phyloP scores from a whole-genome alignment of 2,113 vertebrate genomes.

The Ivindomyrus marchei region DNA sequence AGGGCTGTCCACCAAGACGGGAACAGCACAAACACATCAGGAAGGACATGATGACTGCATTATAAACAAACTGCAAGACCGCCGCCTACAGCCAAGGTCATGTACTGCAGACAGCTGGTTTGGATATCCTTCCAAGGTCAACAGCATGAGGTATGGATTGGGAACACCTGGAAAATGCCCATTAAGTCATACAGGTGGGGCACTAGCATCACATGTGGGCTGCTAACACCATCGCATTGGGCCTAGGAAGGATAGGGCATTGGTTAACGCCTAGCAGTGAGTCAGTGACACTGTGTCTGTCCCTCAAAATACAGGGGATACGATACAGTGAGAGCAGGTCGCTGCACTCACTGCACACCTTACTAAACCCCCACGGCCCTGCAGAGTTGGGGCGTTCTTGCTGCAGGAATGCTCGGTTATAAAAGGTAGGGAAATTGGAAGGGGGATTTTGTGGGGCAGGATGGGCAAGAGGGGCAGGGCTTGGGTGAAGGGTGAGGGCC shows the following conservation, averaged over 20 bases:
- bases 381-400: neutral
- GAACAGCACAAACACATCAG: neutral
- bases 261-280: neutral
- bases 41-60: neutral
- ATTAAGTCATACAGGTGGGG: slow-evolving; percentile 1
- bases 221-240: neutral
- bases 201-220: neutral
- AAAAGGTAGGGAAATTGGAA: neutral
- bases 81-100: neutral
- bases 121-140: neutral
- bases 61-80: neutral
- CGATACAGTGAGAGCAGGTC: neutral
- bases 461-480: neutral
- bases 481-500: neutral
- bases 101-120: neutral
- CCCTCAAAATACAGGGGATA: neutral
- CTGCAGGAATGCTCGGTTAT: neutral
- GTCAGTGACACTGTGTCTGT: neutral
- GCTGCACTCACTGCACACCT: neutral
- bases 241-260: neutral
- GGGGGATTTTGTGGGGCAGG: neutral
- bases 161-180: neutral
- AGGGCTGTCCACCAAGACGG: neutral
- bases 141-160: neutral
- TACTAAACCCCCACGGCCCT: neutral